Evolutionary conservation across 2,888 invertebrate species (phyloP).

Genomic region (Sarcophaga variegata): DNA sequence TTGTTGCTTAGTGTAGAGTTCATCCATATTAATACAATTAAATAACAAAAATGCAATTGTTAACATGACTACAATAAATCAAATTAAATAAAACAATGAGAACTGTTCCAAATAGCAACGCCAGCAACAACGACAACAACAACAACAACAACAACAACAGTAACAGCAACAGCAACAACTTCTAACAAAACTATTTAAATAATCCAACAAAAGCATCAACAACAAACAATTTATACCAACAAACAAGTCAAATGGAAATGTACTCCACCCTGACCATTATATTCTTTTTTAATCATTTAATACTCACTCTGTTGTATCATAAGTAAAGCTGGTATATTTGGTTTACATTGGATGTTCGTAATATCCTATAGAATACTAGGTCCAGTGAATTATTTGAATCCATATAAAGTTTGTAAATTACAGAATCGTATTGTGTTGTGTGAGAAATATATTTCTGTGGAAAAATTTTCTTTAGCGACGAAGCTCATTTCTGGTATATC

Average conservation of each 20-base stretch:
- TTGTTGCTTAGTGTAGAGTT: not conserved
- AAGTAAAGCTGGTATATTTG: too few species aligned
- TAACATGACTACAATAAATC: conserved; percentile 63
- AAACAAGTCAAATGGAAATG: not conserved
- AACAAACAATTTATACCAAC: conserved; percentile 18
- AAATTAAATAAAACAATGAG: conserved; percentile 62
- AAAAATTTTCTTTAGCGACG: too few species aligned
- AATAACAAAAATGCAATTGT: conserved; percentile 37
- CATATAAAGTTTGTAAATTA: too few species aligned
- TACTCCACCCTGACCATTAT: not conserved
- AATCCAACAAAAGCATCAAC: conserved; percentile 25
- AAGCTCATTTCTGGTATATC: too few species aligned
- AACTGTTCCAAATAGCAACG: conserved; percentile 31
- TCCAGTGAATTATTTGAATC: too few species aligned
- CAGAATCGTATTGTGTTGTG: too few species aligned
- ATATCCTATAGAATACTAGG: too few species aligned
- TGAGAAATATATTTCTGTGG: too few species aligned
- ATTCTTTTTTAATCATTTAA: not conserved
- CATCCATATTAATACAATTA: conserved; percentile 12
- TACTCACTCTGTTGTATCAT: too few species aligned
- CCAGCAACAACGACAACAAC: conserved; percentile 10
- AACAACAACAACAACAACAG: conserved; percentile 6
- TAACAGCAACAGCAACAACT: conserved; percentile 14
- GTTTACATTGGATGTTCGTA: too few species aligned
- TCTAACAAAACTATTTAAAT: conserved; percentile 28